A percentile compares a stretch with the other conserved stretches of the same genome.
Conservation (phyloP, 2,888 invertebrate species). For the Stenurella melanura region DNA sequence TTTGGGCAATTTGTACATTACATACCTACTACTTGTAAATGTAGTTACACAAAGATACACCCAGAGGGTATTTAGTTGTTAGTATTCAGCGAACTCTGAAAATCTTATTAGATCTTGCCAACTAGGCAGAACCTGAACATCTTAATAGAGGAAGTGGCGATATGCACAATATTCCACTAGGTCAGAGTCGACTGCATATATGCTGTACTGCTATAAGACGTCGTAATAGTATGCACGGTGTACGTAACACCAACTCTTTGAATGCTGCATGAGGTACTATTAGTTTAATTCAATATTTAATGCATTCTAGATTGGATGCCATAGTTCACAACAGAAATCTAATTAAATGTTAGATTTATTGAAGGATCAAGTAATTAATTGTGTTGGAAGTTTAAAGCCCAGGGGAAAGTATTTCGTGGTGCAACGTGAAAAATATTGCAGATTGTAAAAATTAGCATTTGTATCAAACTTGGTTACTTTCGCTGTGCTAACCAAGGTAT, state of each 20-base stretch:
- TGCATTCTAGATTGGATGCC: not conserved
- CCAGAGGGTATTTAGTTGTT: slow-evolving; percentile 5
- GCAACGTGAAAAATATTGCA: not conserved
- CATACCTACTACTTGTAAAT: not conserved
- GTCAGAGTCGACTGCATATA: not conserved
- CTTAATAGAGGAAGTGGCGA: slow-evolving; percentile 14
- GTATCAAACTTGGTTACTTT: too few species aligned
- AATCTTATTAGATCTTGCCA: slow-evolving; percentile 19
- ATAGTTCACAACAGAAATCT: not conserved
- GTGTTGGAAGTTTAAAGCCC: not conserved
- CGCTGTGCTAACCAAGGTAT: too few species aligned
- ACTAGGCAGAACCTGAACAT: slow-evolving; percentile 14
- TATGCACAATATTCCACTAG: not conserved
- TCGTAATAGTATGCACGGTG: not conserved
- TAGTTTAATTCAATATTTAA: not conserved
- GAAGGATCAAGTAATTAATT: not conserved
- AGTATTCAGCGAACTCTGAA: slow-evolving; percentile 17
- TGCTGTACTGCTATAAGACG: not conserved
- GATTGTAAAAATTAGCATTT: not conserved
- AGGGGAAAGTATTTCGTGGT: not conserved
- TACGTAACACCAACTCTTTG: not conserved
- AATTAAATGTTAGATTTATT: not conserved
- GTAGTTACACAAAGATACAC: slow-evolving; percentile 11
- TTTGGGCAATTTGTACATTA: not conserved
- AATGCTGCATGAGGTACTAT: not conserved